A percentile compares a stretch with the other conserved stretches of the same genome.
Conservation (phyloP, 2,888 invertebrate species). For the Cryptosula pallasiana region DNA sequence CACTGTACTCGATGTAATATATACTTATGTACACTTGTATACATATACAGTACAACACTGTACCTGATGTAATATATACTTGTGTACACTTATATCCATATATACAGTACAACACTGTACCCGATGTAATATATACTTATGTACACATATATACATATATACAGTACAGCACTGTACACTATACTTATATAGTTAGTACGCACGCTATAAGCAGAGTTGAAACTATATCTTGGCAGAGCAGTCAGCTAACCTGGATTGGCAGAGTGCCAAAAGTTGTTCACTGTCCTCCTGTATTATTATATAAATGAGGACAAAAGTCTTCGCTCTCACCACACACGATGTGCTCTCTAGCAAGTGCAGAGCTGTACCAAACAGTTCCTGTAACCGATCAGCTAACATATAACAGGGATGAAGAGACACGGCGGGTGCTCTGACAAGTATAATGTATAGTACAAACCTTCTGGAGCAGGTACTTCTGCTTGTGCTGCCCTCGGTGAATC, state of each 20-base stretch:
- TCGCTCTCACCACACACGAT: conserved; percentile 48
- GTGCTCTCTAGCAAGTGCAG: conserved; percentile 49
- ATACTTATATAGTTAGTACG: no score
- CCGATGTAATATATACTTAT: no score
- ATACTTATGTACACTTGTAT: no score
- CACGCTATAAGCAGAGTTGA: no score
- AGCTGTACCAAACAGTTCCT: conserved; percentile 47
- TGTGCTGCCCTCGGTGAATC: conserved; percentile 7
- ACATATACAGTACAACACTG: no score
- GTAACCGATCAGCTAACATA: conserved; percentile 9
- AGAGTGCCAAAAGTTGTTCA: conserved; percentile 42
- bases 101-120: no score
- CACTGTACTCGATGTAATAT: no score
- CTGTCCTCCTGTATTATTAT: conserved; percentile 39
- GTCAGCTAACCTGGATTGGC: conserved; percentile 43
- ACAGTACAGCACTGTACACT: no score
- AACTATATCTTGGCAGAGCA: neutral
- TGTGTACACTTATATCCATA: no score
- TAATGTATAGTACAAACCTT: neutral
- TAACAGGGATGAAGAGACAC: no score
- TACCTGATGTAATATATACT: no score
- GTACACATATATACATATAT: no score
- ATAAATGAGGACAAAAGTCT: conserved; percentile 48
- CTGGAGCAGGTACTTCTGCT: conserved; percentile 6
- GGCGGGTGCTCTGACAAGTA: neutral